phyloP scores from a whole-genome alignment of 53 echinoderm and acorn worm species.

The Hippasteria phrygiana region DNA sequence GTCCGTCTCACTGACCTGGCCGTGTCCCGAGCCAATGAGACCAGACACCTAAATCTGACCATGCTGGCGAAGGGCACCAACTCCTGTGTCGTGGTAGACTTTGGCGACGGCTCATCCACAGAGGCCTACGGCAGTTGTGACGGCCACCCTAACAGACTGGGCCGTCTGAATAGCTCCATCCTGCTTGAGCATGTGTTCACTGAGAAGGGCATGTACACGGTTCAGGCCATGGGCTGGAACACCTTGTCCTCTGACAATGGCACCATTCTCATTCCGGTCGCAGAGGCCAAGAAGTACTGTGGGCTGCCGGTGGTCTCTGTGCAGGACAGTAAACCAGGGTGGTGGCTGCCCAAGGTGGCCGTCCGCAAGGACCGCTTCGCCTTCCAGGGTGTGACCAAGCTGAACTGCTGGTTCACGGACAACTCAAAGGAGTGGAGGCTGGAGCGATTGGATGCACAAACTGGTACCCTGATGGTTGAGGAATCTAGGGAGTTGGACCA shows the following conservation, averaged over 20 bases:
- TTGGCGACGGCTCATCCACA: conserved; percentile 37
- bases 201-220: conserved; percentile 50
- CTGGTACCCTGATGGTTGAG: conserved; percentile 32
- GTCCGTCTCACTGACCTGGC: conserved; percentile 3
- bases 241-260: conserved; percentile 45
- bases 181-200: conserved; percentile 57
- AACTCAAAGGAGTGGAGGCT: conserved; percentile 83
- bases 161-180: background rate
- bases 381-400: conserved; percentile 63
- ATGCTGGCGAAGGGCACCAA: conserved; percentile 63
- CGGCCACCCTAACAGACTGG: background rate
- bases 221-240: conserved; percentile 69
- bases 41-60: conserved; percentile 30
- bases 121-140: conserved; percentile 71
- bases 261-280: conserved; percentile 65
- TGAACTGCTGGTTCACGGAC: conserved; percentile 69
- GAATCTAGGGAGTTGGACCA: conserved; percentile 36
- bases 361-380: conserved; percentile 39
- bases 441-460: conserved; percentile 49
- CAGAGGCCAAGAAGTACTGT: conserved; percentile 65
- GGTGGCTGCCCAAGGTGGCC: conserved; percentile 60
- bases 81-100: conserved; percentile 80
- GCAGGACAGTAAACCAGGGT: conserved; percentile 59
- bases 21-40: background rate
- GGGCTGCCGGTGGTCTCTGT: conserved; percentile 62